A percentile compares a stretch with the other conserved stretches of the same genome.
Conservation (phyloP, 2,888 invertebrate species). For the Loripinus fragilis region DNA sequence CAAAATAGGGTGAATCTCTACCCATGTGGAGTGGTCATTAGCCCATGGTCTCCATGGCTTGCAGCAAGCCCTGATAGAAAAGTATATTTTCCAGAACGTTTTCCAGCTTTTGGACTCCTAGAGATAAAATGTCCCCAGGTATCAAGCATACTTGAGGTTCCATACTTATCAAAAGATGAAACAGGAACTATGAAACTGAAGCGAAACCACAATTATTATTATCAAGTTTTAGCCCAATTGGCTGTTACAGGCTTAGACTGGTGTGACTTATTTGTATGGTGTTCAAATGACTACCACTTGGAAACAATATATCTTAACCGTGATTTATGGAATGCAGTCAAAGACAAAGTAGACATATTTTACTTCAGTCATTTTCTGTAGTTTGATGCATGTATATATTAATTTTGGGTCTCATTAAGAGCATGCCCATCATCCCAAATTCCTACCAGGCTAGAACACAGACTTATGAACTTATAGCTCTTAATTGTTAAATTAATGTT, state of each 20-base stretch:
- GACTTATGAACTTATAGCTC: no score
- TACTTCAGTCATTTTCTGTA: slow-evolving; percentile 19
- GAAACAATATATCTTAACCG: slow-evolving; percentile 34
- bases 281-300: slow-evolving; percentile 3
- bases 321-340: slow-evolving; percentile 17
- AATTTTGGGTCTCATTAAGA: no score
- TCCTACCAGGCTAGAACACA: no score
- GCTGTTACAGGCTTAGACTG: slow-evolving; percentile 25
- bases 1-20: slow-evolving; percentile 24
- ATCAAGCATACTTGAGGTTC: slow-evolving; percentile 21
- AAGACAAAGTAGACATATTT: slow-evolving; percentile 29
- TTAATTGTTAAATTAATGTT: no score
- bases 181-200: slow-evolving; percentile 17
- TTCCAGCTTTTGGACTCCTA: slow-evolving; percentile 27
- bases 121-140: slow-evolving; percentile 42
- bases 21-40: slow-evolving; percentile 39
- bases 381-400: not conserved
- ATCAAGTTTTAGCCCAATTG: slow-evolving; percentile 26
- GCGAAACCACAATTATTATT: slow-evolving; percentile 33
- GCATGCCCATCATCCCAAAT: no score
- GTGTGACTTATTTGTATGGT: slow-evolving; percentile 41
- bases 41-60: slow-evolving; percentile 20
- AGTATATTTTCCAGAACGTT: slow-evolving; percentile 29
- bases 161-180: slow-evolving; percentile 1
- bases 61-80: slow-evolving; percentile 46